These are phyloP conservation scores for Drosophila micromelanica DNA, from an alignment of 1,140 invertebrate genomes.

Conservation along the genomic window DNA sequence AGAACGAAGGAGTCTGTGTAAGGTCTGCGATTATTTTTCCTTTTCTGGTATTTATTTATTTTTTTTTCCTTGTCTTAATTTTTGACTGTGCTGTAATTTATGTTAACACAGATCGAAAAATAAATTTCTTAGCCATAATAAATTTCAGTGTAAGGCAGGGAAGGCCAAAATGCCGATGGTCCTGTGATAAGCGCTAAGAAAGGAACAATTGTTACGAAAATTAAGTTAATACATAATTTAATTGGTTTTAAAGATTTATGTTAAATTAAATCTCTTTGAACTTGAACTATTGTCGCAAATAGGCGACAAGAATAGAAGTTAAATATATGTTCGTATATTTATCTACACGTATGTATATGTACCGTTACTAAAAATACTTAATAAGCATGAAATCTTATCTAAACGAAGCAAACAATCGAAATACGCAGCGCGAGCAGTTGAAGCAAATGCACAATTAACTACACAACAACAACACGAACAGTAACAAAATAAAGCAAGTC, in stretches of 20 bases:
- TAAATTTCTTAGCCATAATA: constrained; percentile 66
- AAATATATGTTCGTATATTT: constrained; percentile 5
- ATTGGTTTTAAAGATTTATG: background rate
- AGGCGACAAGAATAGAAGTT: constrained; percentile 10
- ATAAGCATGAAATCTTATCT: constrained; percentile 49
- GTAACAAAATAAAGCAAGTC: constrained; percentile 22
- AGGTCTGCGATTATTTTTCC: constrained; percentile 38
- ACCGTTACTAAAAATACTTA: constrained; percentile 23
- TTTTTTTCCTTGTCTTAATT: constrained; percentile 3
- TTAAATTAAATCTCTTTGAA: constrained; percentile 4
- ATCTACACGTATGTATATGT: background rate
- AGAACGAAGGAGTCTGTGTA: constrained; percentile 31
- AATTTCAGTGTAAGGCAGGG: constrained; percentile 38
- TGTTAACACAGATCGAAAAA: constrained; percentile 73
- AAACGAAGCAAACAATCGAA: constrained; percentile 32
- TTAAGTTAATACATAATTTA: background rate
- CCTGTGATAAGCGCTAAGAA: constrained; percentile 26
- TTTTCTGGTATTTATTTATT: constrained; percentile 16
- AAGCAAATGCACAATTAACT: constrained; percentile 43
- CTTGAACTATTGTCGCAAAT: constrained; percentile 22
- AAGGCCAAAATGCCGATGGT: constrained; percentile 32
- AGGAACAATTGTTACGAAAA: background rate
- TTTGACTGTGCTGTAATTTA: constrained; percentile 58
- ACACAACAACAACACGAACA: constrained; percentile 38
- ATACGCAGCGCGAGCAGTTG: constrained; percentile 30